Evolutionary conservation across 2,113 vertebrate species (phyloP).

Genomic region (Thymallus thymallus): DNA sequence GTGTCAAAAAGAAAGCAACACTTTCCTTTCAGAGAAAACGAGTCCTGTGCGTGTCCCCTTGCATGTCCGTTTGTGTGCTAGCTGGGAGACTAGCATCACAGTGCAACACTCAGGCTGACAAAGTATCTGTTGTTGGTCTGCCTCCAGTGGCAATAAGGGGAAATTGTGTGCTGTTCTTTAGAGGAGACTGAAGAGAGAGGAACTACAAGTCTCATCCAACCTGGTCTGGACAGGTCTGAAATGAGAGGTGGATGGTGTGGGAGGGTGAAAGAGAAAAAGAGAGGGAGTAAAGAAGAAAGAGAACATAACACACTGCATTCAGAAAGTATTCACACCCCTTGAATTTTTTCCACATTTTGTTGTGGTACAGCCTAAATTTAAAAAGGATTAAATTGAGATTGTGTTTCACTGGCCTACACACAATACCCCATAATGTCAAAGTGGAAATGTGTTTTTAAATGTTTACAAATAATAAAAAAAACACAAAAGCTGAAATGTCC

Average conservation of each 20-base stretch:
- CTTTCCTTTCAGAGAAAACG: slow-evolving; percentile 28
- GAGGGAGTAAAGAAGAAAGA: no score
- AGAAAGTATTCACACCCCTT: no score
- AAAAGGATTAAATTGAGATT: no score
- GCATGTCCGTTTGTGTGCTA: not conserved
- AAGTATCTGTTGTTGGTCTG: not conserved
- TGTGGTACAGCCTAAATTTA: no score
- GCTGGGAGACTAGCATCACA: not conserved
- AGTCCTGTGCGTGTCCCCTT: slow-evolving; percentile 1
- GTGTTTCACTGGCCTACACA: no score
- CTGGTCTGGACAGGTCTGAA: not conserved
- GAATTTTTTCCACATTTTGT: no score
- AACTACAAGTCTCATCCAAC: not conserved
- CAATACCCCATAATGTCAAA: no score
- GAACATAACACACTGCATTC: no score
- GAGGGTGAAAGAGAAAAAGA: not conserved
- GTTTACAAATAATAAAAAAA: no score
- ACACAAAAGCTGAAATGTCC: no score
- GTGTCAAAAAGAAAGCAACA: slow-evolving; percentile 15
- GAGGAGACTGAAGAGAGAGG: not conserved
- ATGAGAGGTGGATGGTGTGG: not conserved
- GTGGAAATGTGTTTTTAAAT: no score
- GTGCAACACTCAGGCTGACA: not conserved
- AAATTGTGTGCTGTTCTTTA: slow-evolving; percentile 17
- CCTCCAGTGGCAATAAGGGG: slow-evolving; percentile 2